Evolutionary conservation across 2,888 invertebrate genomes (phyloP), one percentile per base, ranked within the genome.

Genomic region (Rhorus exstirpatorius): DNA sequence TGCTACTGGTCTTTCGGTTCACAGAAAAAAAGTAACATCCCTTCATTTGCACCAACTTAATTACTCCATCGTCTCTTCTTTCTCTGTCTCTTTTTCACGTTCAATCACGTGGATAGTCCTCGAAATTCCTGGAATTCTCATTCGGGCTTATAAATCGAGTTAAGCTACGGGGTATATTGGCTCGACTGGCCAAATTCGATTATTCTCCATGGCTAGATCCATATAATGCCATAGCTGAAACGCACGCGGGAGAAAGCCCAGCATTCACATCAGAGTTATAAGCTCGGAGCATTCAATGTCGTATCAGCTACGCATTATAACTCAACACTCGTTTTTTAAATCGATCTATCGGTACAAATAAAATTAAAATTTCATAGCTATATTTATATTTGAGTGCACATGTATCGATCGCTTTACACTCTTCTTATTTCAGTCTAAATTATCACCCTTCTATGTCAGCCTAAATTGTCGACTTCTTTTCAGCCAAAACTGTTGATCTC

Each of bases 161-260:
- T 88, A 87, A 87, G 84, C 85, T 83, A 81, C 81, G 84, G 83
- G 83, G 83, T 58, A 24, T 84, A 84, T 85, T 83, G 80, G 81
- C 79, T 84, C 83, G 84, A 82, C 79, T 84, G 80, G 76, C 72
- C 83, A 85, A 85, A 89, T 88, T 87, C 84, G 87, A 88, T 89
- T 87, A 88, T 85, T 85, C 82, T 68, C 65, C 70, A 51, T 58
- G 63, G 84, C 80, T 68, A 51, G 82, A 85, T 81, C 87, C 83
- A 86, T 71, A 83, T 87, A 81, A 41, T 49, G 51, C 19, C 53
- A 44, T 51, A 51, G 51, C 60, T 35, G 61, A 17, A n/a, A 10
- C 14, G 72, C 51, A 60, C 21, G 31, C 24, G 38, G 51, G 38
- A 63, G 61, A 41, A 6, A 61, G 14, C 61, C 19, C 31, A 35